phyloP scores from a whole-genome alignment of 1,140 invertebrate genomes.

The Lepidostoma basale region DNA sequence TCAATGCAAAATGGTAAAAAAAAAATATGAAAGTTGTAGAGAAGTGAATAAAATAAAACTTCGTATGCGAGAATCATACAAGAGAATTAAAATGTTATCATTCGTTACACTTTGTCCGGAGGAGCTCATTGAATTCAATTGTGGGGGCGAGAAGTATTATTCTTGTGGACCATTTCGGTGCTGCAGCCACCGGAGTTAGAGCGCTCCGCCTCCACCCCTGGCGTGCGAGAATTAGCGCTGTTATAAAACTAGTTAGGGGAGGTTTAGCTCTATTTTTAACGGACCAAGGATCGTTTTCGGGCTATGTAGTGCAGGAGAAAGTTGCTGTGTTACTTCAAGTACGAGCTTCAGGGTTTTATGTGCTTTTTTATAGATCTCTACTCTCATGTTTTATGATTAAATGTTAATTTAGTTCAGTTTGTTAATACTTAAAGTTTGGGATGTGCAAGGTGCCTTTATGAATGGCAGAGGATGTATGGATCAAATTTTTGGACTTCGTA shows the following conservation, averaged over 20 bases:
- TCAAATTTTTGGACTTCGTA: too few relatives aligned
- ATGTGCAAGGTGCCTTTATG: too few relatives aligned
- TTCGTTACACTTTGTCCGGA: too few relatives aligned
- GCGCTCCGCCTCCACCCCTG: neutral
- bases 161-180: neutral
- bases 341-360: neutral
- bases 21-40: too few relatives aligned
- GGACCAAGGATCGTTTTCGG: slow-evolving; percentile 9
- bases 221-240: slow-evolving; percentile 26
- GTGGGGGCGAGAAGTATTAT: neutral
- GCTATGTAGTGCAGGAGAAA: slow-evolving; percentile 17
- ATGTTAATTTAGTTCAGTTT: neutral
- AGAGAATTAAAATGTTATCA: too few relatives aligned
- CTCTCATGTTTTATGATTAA: neutral
- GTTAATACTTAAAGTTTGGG: too few relatives aligned
- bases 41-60: too few relatives aligned
- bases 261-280: slow-evolving; percentile 12
- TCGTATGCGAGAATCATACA: too few relatives aligned
- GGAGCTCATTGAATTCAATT: neutral
- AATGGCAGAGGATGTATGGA: too few relatives aligned
- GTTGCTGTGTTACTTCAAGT: slow-evolving; percentile 15
- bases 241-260: slow-evolving; percentile 33
- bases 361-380: neutral
- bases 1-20: too few relatives aligned
- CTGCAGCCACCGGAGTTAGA: neutral